phyloP scores from a whole-genome alignment of 2,113 vertebrate genomes.

The Peromyscus maniculatus region DNA sequence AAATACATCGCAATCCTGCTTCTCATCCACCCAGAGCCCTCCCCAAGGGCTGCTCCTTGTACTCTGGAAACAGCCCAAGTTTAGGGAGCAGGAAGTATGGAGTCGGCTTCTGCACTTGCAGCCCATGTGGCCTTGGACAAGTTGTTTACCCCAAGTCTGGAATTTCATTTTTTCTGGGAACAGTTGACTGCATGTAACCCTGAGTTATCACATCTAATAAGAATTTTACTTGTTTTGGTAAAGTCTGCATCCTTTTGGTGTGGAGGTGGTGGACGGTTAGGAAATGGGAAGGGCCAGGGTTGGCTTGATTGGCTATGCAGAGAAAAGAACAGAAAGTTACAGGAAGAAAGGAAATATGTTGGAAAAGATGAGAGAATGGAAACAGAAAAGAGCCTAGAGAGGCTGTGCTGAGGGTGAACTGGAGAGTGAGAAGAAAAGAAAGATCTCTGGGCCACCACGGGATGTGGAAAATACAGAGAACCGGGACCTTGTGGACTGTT shows the following conservation, averaged over 20 bases:
- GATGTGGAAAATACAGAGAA: neutral
- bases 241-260: neutral
- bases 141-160: neutral
- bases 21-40: neutral
- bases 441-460: neutral
- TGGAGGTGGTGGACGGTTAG: neutral
- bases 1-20: neutral
- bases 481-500: neutral
- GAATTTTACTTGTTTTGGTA: neutral
- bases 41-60: neutral
- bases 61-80: slow-evolving; percentile 24
- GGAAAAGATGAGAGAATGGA: neutral
- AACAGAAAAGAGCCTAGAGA: neutral
- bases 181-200: neutral
- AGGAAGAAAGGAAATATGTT: neutral
- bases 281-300: neutral
- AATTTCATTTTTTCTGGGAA: neutral
- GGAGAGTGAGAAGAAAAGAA: neutral
- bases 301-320: neutral
- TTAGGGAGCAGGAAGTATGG: slow-evolving; percentile 53
- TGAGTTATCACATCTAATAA: neutral
- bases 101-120: slow-evolving; percentile 16
- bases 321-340: neutral
- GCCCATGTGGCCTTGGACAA: neutral
- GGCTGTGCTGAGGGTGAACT: neutral